Evolutionary conservation across 2,888 invertebrate genomes (phyloP), one percentile per base, ranked within the genome.

Genomic region (Vesta saturnalis): DNA sequence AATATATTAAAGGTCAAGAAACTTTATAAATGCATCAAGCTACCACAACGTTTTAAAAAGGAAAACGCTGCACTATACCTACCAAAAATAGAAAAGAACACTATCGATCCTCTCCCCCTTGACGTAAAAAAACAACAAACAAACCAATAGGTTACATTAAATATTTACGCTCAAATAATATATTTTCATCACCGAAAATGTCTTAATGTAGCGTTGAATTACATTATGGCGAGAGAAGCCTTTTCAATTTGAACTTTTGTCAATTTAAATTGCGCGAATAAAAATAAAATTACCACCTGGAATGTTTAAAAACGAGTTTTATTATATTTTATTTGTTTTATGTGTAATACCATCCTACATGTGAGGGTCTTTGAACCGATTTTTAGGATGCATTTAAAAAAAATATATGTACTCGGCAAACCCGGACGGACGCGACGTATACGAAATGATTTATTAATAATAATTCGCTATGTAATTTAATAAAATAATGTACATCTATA

Each of bases 1-100:
- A 76, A 74, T 71, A 74, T 72, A 74, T 67, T 68, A 70, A 72
- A 72, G 76, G 74, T 76, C 75, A 75, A 69, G 70, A 76, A 76
- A 74, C 75, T 74, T 69, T 72, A 73, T 71, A 72, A 23, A 23
- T 39, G 39, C 39, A 39, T 39, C 39, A n/a, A n/a, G n/a, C 39
- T n/a, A 39, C 39, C 39, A 39, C 39, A n/a, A n/a, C n/a, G n/a
- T n/a, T n/a, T n/a, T 6, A 2, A 39, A 6, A 39, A 3, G 2
- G 12, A n/a, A 39, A 39, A 8, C 39, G 39, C 8, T 39, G 39
- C 8, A n/a, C 39, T n/a, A n/a, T n/a, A n/a, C n/a, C n/a, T n/a
- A n/a, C 8, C 39, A 10, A 39, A 39, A 39, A 23, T n/a, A 6
- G 8, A n/a, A 12, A 39, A 39, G 8, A n/a, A n/a, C 12, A n/a